These are phyloP conservation scores for Drosophila parvula DNA, from an alignment of 1,140 invertebrate species.

Conservation along the genomic window DNA sequence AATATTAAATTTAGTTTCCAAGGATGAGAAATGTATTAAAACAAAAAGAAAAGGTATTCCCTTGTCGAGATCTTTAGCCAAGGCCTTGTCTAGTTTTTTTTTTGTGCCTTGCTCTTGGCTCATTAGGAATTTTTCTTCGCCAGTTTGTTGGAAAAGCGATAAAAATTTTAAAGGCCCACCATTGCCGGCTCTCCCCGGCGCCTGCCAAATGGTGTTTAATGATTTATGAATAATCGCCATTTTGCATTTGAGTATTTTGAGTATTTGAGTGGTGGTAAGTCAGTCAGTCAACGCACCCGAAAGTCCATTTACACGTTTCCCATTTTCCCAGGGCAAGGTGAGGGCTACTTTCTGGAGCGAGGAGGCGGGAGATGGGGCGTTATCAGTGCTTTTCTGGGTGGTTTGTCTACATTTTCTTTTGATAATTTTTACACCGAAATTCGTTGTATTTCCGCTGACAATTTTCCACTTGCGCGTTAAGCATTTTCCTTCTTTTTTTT, in stretches of 20 bases:
- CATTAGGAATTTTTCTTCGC: constrained; percentile 79
- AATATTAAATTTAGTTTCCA: too few species aligned
- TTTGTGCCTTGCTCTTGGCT: constrained; percentile 52
- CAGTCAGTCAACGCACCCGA: constrained; percentile 52
- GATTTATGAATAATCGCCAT: constrained; percentile 84
- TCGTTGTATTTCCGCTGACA: constrained; percentile 39
- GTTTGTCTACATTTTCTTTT: constrained; percentile 55
- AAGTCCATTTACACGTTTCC: constrained; percentile 78
- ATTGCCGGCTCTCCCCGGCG: constrained; percentile 16
- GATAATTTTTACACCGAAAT: constrained; percentile 65
- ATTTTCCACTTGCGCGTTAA: constrained; percentile 70
- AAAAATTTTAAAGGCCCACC: constrained; percentile 68
- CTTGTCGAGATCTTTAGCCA: neutral
- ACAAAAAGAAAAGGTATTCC: neutral
- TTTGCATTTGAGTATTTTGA: constrained; percentile 65
- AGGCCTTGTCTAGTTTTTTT: constrained; percentile 13
- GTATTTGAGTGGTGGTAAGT: constrained; percentile 26
- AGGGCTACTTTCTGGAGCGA: constrained; percentile 17
- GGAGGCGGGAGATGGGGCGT: constrained; percentile 20
- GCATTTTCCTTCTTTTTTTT: constrained; percentile 37
- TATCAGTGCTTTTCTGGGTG: constrained; percentile 64
- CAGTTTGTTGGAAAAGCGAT: constrained; percentile 78
- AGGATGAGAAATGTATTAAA: too few species aligned
- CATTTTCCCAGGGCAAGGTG: constrained; percentile 59
- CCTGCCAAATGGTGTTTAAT: constrained; percentile 84